Evolutionary conservation across 2,113 vertebrate genomes (phyloP).

Genomic region (Microcebus ravelobensis): DNA sequence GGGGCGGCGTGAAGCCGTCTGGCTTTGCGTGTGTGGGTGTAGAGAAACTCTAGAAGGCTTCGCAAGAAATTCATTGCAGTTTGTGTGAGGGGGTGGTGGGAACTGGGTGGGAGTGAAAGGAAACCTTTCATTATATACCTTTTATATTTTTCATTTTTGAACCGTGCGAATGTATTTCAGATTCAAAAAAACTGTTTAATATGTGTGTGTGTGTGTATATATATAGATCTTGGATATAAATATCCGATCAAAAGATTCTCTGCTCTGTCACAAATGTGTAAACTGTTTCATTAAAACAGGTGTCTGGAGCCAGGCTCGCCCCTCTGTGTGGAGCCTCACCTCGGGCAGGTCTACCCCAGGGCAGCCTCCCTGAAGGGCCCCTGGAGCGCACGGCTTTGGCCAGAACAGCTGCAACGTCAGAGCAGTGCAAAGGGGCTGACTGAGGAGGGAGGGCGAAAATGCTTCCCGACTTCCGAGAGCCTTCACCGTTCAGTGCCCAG

Average conservation of each 20-base stretch:
- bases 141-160: background rate
- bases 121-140: background rate
- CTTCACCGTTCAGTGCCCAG: accelerated
- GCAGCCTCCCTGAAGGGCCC: background rate
- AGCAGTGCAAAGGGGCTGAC: background rate
- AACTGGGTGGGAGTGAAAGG: background rate
- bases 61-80: background rate
- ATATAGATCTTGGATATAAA: background rate
- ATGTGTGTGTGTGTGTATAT: background rate
- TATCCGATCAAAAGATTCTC: background rate
- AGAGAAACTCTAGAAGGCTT: background rate
- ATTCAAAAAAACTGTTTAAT: background rate
- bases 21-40: background rate
- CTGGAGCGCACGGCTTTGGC: background rate
- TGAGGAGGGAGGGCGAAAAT: background rate
- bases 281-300: background rate
- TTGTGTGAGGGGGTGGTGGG: background rate
- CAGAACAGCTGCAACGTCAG: background rate
- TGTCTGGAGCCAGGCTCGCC: background rate
- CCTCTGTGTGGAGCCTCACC: background rate
- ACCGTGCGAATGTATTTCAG: background rate
- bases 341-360: background rate
- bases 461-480: background rate
- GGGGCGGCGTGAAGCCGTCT: background rate
- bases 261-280: background rate